Conservation (phyloP, 2,888 invertebrate species). For the Tuta absoluta region DNA sequence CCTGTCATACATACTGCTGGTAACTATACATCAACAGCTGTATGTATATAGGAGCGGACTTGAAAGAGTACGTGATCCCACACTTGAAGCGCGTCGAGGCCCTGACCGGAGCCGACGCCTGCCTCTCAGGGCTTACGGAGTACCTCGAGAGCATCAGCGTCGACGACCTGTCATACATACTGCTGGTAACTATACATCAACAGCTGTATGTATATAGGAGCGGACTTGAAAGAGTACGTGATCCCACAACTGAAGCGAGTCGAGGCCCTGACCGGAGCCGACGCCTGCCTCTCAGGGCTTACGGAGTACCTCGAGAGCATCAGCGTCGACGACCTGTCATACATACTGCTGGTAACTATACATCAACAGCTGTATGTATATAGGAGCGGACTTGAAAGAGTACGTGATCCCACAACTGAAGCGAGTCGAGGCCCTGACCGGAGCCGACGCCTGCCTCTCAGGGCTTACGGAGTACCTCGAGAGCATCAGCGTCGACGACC, state of each 20-base stretch:
- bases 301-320: constrained; percentile 60
- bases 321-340: constrained; percentile 61
- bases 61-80: constrained; percentile 83
- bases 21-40: no score
- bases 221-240: constrained; percentile 34
- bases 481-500: no score
- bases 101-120: constrained; percentile 41
- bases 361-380: no score
- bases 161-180: constrained; percentile 60
- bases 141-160: constrained; percentile 63
- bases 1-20: constrained; percentile 61
- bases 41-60: no score
- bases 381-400: no score
- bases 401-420: no score
- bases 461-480: no score
- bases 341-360: constrained; percentile 59
- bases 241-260: constrained; percentile 67
- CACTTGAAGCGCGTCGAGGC: constrained; percentile 80
- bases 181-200: constrained; percentile 60
- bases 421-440: no score
- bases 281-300: constrained; percentile 50
- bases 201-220: no score
- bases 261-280: constrained; percentile 47
- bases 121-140: constrained; percentile 52
- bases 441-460: no score